Conservation (phyloP, 2,888 invertebrate species). For the Metallyticus violacea region DNA sequence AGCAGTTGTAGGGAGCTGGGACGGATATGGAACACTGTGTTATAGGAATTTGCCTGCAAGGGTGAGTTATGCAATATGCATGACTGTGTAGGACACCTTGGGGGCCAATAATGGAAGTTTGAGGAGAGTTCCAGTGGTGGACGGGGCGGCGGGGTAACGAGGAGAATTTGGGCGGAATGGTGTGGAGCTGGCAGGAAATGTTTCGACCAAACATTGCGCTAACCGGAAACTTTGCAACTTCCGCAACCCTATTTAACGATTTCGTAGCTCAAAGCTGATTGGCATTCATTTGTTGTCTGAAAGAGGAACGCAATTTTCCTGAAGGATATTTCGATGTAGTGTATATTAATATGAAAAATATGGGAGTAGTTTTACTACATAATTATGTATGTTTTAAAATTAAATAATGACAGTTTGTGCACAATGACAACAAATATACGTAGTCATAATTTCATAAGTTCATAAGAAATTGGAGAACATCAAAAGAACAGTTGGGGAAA, state of each 20-base stretch:
- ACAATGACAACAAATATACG: too few relatives aligned
- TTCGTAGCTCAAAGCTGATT: neutral
- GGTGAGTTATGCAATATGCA: conserved; percentile 28
- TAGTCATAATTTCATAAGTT: too few relatives aligned
- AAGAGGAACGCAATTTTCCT: too few relatives aligned
- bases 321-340: too few relatives aligned
- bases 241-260: neutral
- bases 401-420: too few relatives aligned
- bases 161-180: neutral
- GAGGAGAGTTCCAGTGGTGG: conserved; percentile 3
- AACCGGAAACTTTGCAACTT: neutral
- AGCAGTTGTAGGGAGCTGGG: neutral
- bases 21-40: neutral
- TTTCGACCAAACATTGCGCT: too few relatives aligned
- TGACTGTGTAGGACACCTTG: conserved; percentile 22
- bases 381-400: too few relatives aligned
- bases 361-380: too few relatives aligned
- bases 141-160: neutral
- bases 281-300: neutral
- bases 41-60: neutral
- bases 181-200: too few relatives aligned
- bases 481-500: too few relatives aligned
- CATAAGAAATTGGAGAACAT: too few relatives aligned
- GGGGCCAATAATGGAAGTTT: conserved; percentile 26
- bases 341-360: too few relatives aligned